Evolutionary conservation across 2,113 vertebrate species (phyloP).

Genomic region (Lophotis ruficrista): DNA sequence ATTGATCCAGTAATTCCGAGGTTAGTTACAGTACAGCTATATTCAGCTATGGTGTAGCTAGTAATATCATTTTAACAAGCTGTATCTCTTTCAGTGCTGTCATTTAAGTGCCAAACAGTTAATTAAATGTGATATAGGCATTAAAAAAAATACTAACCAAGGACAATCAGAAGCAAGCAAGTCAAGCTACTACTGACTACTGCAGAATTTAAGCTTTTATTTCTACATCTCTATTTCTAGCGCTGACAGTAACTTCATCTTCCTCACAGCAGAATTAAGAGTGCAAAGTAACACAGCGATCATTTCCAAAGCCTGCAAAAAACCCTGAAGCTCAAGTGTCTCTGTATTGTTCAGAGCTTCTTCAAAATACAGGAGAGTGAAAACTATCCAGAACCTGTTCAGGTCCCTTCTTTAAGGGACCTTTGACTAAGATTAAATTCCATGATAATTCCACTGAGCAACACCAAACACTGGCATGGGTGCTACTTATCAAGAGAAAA

Average conservation of each 20-base stretch:
- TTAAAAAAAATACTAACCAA: background rate
- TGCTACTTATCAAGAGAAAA: slow-evolving; percentile 37
- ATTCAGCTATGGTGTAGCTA: background rate
- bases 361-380: background rate
- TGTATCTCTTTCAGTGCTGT: background rate
- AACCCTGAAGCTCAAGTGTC: too few species aligned
- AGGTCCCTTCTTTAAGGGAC: background rate
- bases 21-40: background rate
- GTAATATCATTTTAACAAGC: background rate
- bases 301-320: background rate
- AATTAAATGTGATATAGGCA: background rate
- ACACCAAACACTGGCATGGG: background rate
- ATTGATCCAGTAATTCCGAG: background rate
- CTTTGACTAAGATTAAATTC: slow-evolving; percentile 1
- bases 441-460: slow-evolving; percentile 1
- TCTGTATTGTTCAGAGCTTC: background rate
- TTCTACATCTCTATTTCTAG: background rate
- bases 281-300: background rate
- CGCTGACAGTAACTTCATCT: background rate
- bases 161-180: background rate
- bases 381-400: background rate
- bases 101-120: background rate
- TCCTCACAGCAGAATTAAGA: background rate
- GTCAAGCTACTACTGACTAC: background rate
- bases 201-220: background rate